phyloP scores from a whole-genome alignment of 1,140 invertebrate genomes.

The Colletes gigas region DNA sequence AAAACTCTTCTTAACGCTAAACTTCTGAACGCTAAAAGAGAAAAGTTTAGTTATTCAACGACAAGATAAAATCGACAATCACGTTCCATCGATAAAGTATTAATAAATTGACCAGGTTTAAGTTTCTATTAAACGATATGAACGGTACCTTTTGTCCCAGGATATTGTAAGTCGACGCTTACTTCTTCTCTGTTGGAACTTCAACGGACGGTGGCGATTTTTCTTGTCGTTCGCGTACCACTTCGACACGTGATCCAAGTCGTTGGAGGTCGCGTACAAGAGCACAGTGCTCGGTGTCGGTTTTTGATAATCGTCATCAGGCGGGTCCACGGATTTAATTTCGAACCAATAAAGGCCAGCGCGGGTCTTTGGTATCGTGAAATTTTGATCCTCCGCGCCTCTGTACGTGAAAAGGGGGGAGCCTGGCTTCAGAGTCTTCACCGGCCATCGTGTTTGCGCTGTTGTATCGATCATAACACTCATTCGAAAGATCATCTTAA shows the following conservation, averaged over 20 bases:
- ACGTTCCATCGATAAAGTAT: too few relatives aligned
- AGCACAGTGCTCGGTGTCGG: conserved; percentile 74
- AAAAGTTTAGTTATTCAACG: too few relatives aligned
- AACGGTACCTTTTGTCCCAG: conserved; percentile 76
- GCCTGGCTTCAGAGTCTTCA: conserved; percentile 76
- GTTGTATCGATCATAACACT: neutral
- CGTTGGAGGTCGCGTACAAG: conserved; percentile 76
- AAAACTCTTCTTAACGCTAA: too few relatives aligned
- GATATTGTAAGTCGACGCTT: conserved; percentile 76
- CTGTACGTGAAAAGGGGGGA: conserved; percentile 77
- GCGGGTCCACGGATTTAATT: conserved; percentile 70
- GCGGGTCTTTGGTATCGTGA: conserved; percentile 75
- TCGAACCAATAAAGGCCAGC: conserved; percentile 80
- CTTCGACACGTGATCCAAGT: conserved; percentile 69
- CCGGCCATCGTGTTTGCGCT: conserved; percentile 74
- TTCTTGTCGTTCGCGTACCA: conserved; percentile 65
- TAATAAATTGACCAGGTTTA: too few relatives aligned
- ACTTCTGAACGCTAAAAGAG: too few relatives aligned
- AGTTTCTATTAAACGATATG: neutral
- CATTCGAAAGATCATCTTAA: neutral
- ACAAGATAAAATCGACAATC: too few relatives aligned
- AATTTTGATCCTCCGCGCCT: conserved; percentile 76
- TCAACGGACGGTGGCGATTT: conserved; percentile 69
- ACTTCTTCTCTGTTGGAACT: conserved; percentile 77
- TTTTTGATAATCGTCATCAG: conserved; percentile 52